Evolutionary conservation across 2,113 vertebrate genomes (phyloP).

Genomic region (Dromaius novaehollandiae): DNA sequence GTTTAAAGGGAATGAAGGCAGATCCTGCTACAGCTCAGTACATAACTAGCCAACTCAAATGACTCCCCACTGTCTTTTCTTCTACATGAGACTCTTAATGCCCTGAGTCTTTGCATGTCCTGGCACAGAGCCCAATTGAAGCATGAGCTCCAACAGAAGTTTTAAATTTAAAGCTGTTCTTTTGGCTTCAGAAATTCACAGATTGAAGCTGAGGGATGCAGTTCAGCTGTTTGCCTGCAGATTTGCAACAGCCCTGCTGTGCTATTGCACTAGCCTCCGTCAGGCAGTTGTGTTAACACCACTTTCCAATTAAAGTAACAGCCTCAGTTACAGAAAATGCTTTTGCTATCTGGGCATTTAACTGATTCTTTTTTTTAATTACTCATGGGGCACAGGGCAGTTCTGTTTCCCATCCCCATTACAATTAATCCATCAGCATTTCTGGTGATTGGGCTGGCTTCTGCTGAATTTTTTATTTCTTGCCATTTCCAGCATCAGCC

Average conservation of each 20-base stretch:
- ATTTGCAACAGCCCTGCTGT: conserved; percentile 19
- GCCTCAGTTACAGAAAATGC: conserved; percentile 24
- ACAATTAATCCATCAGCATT: background rate
- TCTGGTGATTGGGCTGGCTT: background rate
- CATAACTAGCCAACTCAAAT: conserved; percentile 7
- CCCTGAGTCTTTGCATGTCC: conserved; percentile 29
- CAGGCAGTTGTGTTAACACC: conserved; percentile 30
- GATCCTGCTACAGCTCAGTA: conserved; percentile 3
- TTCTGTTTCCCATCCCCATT: background rate
- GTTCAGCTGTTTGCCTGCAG: conserved; percentile 49
- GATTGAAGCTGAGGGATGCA: conserved; percentile 37
- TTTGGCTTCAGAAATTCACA: conserved; percentile 27
- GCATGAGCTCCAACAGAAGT: conserved; percentile 46
- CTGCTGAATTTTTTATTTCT: background rate
- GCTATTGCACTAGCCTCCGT: background rate
- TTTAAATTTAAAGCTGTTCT: conserved; percentile 62
- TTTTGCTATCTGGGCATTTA: conserved; percentile 9
- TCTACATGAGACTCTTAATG: conserved; percentile 22
- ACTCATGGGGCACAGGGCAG: background rate
- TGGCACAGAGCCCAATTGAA: conserved; percentile 44
- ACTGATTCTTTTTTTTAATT: background rate
- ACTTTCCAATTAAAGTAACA: conserved; percentile 35
- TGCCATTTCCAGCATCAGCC: background rate
- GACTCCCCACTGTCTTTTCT: conserved; percentile 49
- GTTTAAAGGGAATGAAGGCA: conserved; percentile 13